Conservation (phyloP, 2,888 invertebrate genomes). For the Lepidocyrtinus sp. region DNA sequence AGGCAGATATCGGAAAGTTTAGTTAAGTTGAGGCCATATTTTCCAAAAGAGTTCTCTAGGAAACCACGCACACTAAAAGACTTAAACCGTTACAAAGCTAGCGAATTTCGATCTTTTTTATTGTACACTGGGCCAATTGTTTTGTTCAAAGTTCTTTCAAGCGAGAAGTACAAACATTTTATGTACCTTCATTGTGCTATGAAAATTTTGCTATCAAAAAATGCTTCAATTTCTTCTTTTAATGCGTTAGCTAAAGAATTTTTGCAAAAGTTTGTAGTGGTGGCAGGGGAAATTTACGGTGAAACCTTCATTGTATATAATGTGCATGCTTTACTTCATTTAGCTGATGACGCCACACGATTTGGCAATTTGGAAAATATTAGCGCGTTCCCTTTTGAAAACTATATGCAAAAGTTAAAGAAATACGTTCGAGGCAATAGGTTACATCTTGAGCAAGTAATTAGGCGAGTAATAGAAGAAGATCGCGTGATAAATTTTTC, state of each 20-base stretch:
- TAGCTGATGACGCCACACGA: slow-evolving; percentile 19
- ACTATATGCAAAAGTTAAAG: slow-evolving; percentile 38
- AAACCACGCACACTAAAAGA: slow-evolving; percentile 27
- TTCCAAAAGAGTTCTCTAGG: slow-evolving; percentile 39
- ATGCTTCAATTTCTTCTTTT: neutral
- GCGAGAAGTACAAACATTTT: neutral
- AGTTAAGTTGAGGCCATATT: neutral
- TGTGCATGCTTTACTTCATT: slow-evolving; percentile 32
- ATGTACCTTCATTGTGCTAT: neutral
- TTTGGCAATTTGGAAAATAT: slow-evolving; percentile 21
- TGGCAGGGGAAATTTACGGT: slow-evolving; percentile 2
- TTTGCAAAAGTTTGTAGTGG: slow-evolving; percentile 9
- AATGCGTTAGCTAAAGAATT: slow-evolving; percentile 1
- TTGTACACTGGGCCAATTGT: slow-evolving; percentile 9
- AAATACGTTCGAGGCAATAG: neutral
- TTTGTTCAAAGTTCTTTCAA: neutral
- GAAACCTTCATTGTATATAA: slow-evolving; percentile 21
- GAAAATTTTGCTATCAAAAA: slow-evolving; percentile 19
- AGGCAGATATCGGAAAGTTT: neutral
- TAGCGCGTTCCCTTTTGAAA: slow-evolving; percentile 38
- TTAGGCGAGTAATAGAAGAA: slow-evolving; percentile 19
- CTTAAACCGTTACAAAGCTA: slow-evolving; percentile 66
- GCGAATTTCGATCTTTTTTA: slow-evolving; percentile 68
- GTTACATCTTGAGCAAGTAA: slow-evolving; percentile 18
- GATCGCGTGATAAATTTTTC: too few relatives aligned